Evolutionary conservation across 2,888 invertebrate genomes (phyloP).

Genomic region (Dendrolimus pini): DNA sequence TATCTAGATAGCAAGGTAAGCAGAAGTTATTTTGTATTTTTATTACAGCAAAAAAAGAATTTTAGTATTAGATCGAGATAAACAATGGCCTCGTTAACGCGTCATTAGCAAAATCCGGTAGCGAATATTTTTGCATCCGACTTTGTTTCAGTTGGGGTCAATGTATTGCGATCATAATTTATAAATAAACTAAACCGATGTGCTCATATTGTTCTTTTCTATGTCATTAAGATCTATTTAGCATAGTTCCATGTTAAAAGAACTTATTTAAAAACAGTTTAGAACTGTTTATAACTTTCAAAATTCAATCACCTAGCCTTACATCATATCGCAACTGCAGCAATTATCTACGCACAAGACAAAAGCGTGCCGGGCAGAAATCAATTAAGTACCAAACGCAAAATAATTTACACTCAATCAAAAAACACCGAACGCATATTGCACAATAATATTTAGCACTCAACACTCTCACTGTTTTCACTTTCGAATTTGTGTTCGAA

Average conservation of each 20-base stretch:
- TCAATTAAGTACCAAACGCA: not conserved
- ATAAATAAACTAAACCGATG: conserved; percentile 26
- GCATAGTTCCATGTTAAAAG: too few species aligned
- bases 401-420: not conserved
- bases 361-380: not conserved
- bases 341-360: not conserved
- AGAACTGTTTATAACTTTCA: too few species aligned
- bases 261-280: too few species aligned
- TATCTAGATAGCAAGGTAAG: too few species aligned
- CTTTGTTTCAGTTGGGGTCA: conserved; percentile 43
- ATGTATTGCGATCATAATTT: conserved; percentile 40
- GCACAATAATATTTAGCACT: conserved; percentile 14
- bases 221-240: too few species aligned
- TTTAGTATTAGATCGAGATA: conserved; percentile 15
- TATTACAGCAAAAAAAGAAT: too few species aligned
- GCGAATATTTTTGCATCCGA: conserved; percentile 41
- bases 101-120: conserved; percentile 50
- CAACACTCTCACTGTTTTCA: conserved; percentile 27
- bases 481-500: conserved; percentile 25
- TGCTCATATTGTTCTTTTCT: too few species aligned
- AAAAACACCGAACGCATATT: not conserved
- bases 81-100: conserved; percentile 23
- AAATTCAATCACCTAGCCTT: too few species aligned
- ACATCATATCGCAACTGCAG: too few species aligned
- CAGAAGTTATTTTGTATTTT: too few species aligned